Evolutionary conservation across 2,113 vertebrate genomes (phyloP).

Genomic region (Anarhynchus alexandrinus): DNA sequence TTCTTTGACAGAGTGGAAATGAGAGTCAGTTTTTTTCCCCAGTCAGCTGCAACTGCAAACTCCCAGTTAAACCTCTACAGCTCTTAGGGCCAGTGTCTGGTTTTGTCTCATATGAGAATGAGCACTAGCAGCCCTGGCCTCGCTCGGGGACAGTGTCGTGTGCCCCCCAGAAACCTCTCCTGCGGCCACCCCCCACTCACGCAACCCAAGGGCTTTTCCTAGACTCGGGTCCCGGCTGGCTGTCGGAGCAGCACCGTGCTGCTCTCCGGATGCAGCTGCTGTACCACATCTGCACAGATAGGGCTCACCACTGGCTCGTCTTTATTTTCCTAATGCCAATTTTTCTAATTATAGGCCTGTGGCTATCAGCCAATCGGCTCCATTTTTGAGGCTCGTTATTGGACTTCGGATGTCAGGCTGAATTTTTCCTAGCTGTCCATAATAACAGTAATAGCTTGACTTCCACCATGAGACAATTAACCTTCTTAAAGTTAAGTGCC

Average conservation of each 20-base stretch:
- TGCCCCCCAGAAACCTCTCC: background rate
- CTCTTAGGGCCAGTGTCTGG: background rate
- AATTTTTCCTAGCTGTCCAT: slow-evolving; percentile 48
- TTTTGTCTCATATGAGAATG: background rate
- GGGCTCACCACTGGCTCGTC: background rate
- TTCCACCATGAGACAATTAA: slow-evolving; percentile 68
- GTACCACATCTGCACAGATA: background rate
- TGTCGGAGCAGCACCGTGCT: rapidly evolving
- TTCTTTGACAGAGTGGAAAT: background rate
- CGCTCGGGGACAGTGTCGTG: rapidly evolving
- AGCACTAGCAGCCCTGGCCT: background rate
- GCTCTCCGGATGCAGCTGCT: background rate
- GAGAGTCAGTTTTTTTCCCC: background rate
- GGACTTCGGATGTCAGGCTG: slow-evolving; percentile 37
- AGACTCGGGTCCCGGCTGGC: background rate
- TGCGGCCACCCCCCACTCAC: rapidly evolving
- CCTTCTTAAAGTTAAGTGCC: slow-evolving; percentile 61
- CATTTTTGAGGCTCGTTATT: slow-evolving; percentile 31
- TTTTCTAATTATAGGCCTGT: slow-evolving; percentile 18
- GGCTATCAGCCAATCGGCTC: slow-evolving; percentile 18
- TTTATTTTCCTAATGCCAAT: background rate
- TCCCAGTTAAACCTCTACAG: background rate
- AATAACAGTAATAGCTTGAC: slow-evolving; percentile 56
- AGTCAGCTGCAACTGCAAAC: background rate
- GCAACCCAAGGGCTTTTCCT: background rate